Evolutionary conservation across 2,113 vertebrate genomes (phyloP), one percentile per base, ranked within the genome.

Genomic region (Pycnonotus jocosus): DNA sequence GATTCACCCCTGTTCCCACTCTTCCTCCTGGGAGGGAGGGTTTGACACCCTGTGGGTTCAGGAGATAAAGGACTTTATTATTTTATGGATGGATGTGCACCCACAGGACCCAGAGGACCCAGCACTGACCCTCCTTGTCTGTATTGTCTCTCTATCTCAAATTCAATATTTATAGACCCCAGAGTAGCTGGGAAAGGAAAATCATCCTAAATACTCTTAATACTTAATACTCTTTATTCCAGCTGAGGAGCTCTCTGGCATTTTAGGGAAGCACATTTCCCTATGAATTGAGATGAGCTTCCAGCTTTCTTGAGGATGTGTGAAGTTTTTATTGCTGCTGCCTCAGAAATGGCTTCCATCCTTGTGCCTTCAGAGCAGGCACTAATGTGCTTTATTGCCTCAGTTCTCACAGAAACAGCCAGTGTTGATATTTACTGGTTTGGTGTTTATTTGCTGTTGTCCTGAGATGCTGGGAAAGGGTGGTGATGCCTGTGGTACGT

Each of bases 71-170:
- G 58, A 7, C 7, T 48, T 47, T 4, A 17, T 44, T 17, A 3
- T 33, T 81, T 76, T 65, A n/a, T 7, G 47, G 53, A 4, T 20
- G 47, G 15, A 74, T 19, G 22, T 1, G 2, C 62, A 15, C 1
- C 9, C 57, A 6, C 38, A 37, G 66, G 7, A 24, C 19, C 17
- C 20, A 40, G 47, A 11, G 38, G 17, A n/a, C n/a, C n/a, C n/a
- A n/a, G n/a, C n/a, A 15, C 0, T 53, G 61, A 12, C 48, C 50
- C 45, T 54, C 2, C 45, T 11, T 12, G 10, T 16, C 42, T 74
- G 0, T 2, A 0, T 5, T 2, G 1, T 15, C 78, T 60, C 44
- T n/a, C 0, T 0, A 4, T 25, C 50, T 35, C 33, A 61, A 16
- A 50, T 76, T 38, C 72, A 31, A 0, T 10, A 7, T 69, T 57